Base-by-base conservation (phyloP, 2,888 invertebrate genomes). In the Morpho achilles region DNA sequence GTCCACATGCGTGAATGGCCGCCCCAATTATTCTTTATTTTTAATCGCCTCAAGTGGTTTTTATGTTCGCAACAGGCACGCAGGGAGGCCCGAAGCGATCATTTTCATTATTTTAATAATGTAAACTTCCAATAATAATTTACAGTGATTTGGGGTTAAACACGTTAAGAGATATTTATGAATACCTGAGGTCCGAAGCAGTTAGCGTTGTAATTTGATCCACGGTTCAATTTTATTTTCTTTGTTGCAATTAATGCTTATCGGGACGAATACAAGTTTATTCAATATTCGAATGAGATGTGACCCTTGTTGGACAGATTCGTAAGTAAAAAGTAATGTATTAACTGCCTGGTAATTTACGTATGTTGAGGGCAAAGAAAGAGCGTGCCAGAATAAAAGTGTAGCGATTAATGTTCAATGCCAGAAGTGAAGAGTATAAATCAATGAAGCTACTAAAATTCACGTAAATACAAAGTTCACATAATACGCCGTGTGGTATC, bases 41-140 rank as follows among this genome's bases (percentile, higher is more conserved):
- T 90, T 90, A 90, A 90, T 90, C 88, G 90, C 89, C 90, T 73
- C 82, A 81, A 90, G 90, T 81, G 88, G 84, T 88, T 88, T 87
- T 88, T 87, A 80, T 87, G 90, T 88, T 89, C 82, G 90, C 89
- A 84, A 87, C 75, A 80, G 72, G 82, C 89, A 87, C 87, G 86
- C 88, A 88, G 80, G 82, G 84, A 71, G 82, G 86, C 90, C 87
- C 67, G 70, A 67, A 80, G 88, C 87, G 85, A 83, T 87, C 89
- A 88, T 89, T 90, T 89, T 90, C 90, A 90, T 90, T 90, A 90
- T 89, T 90, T 90, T 89, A 90, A 90, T 90, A 88, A 89, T 89
- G 88, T 89, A 84, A 89, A 89, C 89, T 89, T 82, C 87, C 87
- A 89, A 89, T 89, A 89, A 90, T 88, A 90, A 90, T 89, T 90